A percentile compares a stretch with the other conserved stretches of the same genome.
Conservation (phyloP, 2,113 vertebrate species). For the Orientallactaga bullata region DNA sequence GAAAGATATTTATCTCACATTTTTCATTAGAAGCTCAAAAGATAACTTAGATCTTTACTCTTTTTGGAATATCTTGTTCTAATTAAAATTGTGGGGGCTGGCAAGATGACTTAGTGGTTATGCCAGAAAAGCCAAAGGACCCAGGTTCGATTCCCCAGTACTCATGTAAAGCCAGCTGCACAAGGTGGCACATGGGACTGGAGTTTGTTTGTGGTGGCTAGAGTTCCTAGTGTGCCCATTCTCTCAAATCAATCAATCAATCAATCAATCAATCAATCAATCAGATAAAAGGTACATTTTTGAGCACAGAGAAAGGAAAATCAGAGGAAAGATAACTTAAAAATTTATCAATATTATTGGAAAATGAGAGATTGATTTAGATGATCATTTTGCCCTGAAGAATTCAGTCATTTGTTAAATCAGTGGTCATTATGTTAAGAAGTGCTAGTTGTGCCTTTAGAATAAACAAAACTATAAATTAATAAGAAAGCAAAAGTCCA, state of each 20-base stretch:
- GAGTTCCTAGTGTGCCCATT: too few relatives aligned
- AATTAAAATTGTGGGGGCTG: neutral
- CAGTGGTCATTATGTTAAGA: conserved; percentile 33
- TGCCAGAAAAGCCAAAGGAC: too few relatives aligned
- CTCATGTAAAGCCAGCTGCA: too few relatives aligned
- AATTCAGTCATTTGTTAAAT: conserved; percentile 46
- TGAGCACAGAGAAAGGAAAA: neutral
- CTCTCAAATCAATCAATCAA: too few relatives aligned
- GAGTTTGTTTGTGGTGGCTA: too few relatives aligned
- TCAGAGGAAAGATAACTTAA: neutral
- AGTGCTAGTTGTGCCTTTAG: conserved; percentile 42
- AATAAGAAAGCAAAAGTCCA: conserved; percentile 43
- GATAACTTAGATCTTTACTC: conserved; percentile 9
- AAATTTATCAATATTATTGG: neutral
- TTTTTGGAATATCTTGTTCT: neutral
- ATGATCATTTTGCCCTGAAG: neutral
- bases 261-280: too few relatives aligned
- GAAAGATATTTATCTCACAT: conserved; percentile 41
- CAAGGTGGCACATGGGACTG: too few relatives aligned
- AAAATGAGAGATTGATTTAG: conserved; percentile 45
- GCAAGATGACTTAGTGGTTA: too few relatives aligned
- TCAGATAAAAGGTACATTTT: neutral
- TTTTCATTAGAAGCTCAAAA: conserved; percentile 33
- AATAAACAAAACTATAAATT: conserved; percentile 57
- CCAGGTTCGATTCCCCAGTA: too few relatives aligned